phyloP scores from a whole-genome alignment of 2,797 vertebrate genomes.

The Megalops cyprinoides region DNA sequence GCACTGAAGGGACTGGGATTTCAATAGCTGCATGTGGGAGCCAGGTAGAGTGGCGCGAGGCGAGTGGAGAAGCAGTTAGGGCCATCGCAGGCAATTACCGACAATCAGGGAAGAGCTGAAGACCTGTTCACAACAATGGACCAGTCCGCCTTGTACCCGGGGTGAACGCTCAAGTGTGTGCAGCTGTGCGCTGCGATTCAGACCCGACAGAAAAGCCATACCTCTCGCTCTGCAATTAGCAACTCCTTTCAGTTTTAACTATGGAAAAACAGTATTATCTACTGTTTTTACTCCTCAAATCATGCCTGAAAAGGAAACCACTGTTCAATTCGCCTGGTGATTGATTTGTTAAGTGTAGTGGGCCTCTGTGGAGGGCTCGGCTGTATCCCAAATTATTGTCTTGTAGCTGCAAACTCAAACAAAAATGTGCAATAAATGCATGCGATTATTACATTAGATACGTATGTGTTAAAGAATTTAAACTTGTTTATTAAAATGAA shows the following conservation, averaged over 20 bases:
- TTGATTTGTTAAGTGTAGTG: slow-evolving; percentile 75
- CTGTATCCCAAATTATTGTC: slow-evolving; percentile 72
- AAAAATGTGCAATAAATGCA: slow-evolving; percentile 37
- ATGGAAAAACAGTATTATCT: slow-evolving; percentile 84
- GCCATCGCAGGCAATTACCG: slow-evolving; percentile 93
- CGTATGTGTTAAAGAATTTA: neutral
- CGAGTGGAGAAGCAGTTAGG: slow-evolving; percentile 96
- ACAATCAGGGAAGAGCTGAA: slow-evolving; percentile 91
- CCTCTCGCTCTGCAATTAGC: slow-evolving; percentile 89
- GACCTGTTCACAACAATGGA: slow-evolving; percentile 93
- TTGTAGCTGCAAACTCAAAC: slow-evolving; percentile 70
- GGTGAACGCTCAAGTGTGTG: slow-evolving; percentile 97
- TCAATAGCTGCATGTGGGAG: slow-evolving; percentile 87
- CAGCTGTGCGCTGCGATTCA: slow-evolving; percentile 95
- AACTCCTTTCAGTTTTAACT: slow-evolving; percentile 86
- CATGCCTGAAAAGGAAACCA: slow-evolving; percentile 44
- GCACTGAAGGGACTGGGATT: slow-evolving; percentile 81
- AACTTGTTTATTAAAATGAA: neutral
- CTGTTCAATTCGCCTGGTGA: slow-evolving; percentile 62
- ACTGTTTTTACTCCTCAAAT: slow-evolving; percentile 81
- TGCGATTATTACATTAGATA: neutral
- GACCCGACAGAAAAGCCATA: slow-evolving; percentile 84
- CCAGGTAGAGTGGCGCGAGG: slow-evolving; percentile 92
- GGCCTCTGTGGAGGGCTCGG: slow-evolving; percentile 66
- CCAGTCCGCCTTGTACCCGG: slow-evolving; percentile 88